Conservation (phyloP, 2,888 invertebrate species). For the Clostera curtula region DNA sequence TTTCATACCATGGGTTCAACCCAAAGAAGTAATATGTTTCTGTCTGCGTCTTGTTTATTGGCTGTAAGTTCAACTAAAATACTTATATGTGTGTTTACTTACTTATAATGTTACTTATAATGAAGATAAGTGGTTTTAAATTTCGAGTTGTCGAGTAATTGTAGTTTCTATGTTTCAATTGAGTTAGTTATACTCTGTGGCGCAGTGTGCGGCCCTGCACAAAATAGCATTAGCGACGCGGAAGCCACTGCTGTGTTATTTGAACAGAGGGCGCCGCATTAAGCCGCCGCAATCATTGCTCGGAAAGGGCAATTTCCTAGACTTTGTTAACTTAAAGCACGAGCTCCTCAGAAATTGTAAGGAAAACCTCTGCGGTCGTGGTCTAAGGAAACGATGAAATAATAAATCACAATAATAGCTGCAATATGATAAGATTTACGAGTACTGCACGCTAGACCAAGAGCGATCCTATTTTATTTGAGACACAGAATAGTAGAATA, state of each 20-base stretch:
- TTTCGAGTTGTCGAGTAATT: no score
- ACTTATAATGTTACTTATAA: no score
- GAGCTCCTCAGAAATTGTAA: conserved; percentile 49
- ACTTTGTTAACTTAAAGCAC: conserved; percentile 54
- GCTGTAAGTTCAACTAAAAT: no score
- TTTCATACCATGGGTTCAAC: no score
- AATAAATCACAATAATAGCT: conserved; percentile 56
- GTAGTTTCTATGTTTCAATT: no score
- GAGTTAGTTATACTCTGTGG: no score
- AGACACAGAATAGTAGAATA: conserved; percentile 2
- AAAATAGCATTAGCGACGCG: conserved; percentile 57
- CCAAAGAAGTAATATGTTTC: no score
- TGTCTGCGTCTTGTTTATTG: no score
- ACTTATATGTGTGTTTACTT: no score
- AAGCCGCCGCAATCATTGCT: conserved; percentile 56
- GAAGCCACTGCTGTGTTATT: conserved; percentile 61
- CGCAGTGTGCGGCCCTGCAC: no score
- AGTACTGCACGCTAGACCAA: conserved; percentile 20
- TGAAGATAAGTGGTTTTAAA: no score
- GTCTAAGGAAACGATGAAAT: conserved; percentile 50
- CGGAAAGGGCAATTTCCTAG: conserved; percentile 63
- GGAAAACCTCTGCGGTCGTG: conserved; percentile 44
- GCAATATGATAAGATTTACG: conserved; percentile 28
- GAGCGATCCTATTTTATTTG: conserved; percentile 20
- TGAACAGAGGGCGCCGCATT: conserved; percentile 49